Base-by-base conservation (phyloP, 2,888 invertebrate species). In the Sacculina carcini region DNA sequence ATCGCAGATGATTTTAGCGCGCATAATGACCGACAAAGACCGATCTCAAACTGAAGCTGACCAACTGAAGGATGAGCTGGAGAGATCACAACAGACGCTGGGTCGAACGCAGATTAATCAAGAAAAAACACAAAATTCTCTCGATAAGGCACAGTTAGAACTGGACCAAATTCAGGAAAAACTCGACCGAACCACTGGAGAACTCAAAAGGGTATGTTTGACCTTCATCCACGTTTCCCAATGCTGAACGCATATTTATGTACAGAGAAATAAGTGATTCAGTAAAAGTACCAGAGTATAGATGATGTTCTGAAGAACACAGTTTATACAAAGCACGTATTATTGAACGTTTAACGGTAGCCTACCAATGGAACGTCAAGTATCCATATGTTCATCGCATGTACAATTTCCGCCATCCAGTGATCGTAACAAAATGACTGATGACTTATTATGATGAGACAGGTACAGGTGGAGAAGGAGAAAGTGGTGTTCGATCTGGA, bases 401-500 rank as follows among this genome's bases (percentile, higher is more conserved):
- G n/a, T n/a, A n/a, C n/a, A n/a, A n/a, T n/a, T n/a, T n/a, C n/a
- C n/a, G n/a, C n/a, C n/a, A n/a, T n/a, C n/a, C n/a, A n/a, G n/a
- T n/a, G n/a, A n/a, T n/a, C n/a, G n/a, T n/a, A n/a, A n/a, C n/a
- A n/a, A n/a, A n/a, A n/a, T n/a, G n/a, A n/a, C n/a, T n/a, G n/a
- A n/a, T n/a, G n/a, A n/a, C n/a, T n/a, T n/a, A n/a, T 54, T 51
- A 34, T 52, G 49, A 4, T 44, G 47, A 28, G 60, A 28, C 60
- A 66, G 62, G 54, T 65, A 14, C 82, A 83, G 73, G 75, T 85
- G 63, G 89, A 89, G 64, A 82, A 83, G 59, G 89, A 89, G 68
- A 87, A 87, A 65, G 76, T 79, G 60, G 77, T 77, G 56, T 87
- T 84, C 66, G 89, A 89, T 67, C 84, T 82, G 66, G 87, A 87